Base-by-base conservation (phyloP, 2,888 invertebrate species). In the Drosophila bunnanda region DNA sequence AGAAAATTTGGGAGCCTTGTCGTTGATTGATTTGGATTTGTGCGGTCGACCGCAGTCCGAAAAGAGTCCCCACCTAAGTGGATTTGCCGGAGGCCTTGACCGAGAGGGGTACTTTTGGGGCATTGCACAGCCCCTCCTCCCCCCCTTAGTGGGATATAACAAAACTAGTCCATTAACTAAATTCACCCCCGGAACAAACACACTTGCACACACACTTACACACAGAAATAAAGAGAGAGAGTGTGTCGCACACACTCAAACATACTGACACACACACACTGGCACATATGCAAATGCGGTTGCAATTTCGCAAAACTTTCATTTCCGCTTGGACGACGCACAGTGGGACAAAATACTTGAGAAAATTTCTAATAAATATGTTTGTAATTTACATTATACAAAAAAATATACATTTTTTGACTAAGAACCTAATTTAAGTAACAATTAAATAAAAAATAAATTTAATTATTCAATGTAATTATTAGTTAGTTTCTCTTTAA, bases 141-240 rank as follows among this genome's bases (percentile, higher is more conserved):
- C 48, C 1, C 17, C 30, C 53, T 34, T 53, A 25, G 34, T 39
- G 56, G 66, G 64, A 68, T 70, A 68, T 61, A 57, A 77, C 80
- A 55, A 78, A 83, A 78, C 78, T 76, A 86, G 79, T 79, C 79
- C 83, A 84, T 86, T 84, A 82, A 76, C 79, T 79, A 75, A 84
- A 79, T 79, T 71, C 76, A 62, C 58, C 55, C 34, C 62, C 34
- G 34, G 50, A 52, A 52, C 50, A 56, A 58, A 34, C 48, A 52
- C 30, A 50, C 50, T 32, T 13, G 15, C 28, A 32, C 34, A 43
- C 25, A 53, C 52, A 52, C 53, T 9, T 13, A 34, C 36, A 36
- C 34, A 30, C 30, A 30, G 10, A 30, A 8, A 7, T 9, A 10
- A 1, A 36, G 34, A 13, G 13, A 34, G n/a, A 44, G 15, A 4